Evolutionary conservation across 2,888 invertebrate species (phyloP), one percentile per base, ranked within the genome.

Genomic region (Dromius quadrimaculatus): DNA sequence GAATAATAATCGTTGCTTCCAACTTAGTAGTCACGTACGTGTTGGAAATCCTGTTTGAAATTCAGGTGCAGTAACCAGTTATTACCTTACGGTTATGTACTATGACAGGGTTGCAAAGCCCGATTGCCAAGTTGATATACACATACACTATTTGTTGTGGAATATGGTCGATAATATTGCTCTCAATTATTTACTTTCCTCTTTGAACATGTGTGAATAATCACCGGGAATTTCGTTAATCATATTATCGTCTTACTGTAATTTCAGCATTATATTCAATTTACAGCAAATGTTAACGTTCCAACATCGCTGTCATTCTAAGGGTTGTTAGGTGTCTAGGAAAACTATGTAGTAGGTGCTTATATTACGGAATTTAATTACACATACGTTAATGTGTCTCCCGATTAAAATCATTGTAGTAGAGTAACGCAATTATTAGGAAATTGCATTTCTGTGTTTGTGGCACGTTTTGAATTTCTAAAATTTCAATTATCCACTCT

Each of bases 1-100:
- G 78, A 78, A 78, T 78, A 77, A 76, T 77, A 78, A 78, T 77
- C 71, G 75, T 71, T 38, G 43, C 66, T 57, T 32, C 59, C 32
- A 45, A 28, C 50, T 54, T 36, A 32, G 28, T 15, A 47, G 57
- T 68, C 59, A 68, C 68, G 68, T 68, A 38, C 11, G 11, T 13
- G 20, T 13, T 32, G 41, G 54, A 54, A 57, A 23, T 23, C 59
- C 68, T 68, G 59, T 68, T 68, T 68, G 68, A 68, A 41, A 68
- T 68, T 59, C 68, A 68, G 68, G 68, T 68, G 57, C 68, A 59
- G 68, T 19, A 28, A 32, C 34, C 59, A 45, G 59, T 68, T 68
- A 68, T 68, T 68, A 68, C 59, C 68, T 59, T 20, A 59, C 45
- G 68, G 59, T 68, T 68, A 68, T 68, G 68, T 68, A 59, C 32